Base-by-base conservation (phyloP, 2,113 vertebrate genomes). In the Alosa alosa region DNA sequence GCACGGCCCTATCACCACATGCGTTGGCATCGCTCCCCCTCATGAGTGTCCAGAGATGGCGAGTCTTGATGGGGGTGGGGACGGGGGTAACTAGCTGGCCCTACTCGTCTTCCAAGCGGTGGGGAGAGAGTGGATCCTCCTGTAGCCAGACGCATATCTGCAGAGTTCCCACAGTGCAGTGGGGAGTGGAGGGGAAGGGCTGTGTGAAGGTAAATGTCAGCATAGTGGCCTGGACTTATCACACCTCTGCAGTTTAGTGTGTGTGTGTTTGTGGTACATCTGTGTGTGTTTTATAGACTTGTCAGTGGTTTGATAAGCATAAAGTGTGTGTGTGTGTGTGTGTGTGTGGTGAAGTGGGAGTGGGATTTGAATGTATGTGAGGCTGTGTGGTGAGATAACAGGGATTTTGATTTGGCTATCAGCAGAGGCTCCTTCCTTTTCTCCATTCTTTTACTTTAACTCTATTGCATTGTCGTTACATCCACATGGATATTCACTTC, bases 341-440 rank as follows among this genome's bases (percentile, higher is more conserved):
- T 64, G 22, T 81, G 31, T 17, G n/a, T 39, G 31, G 31, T 31
- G 31, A 31, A 31, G 75, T 81, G 47, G 8, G 47, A 11, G 47
- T 49, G 47, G 60, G 18, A 11, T 72, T 15, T 17, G 10, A 17
- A 11, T 78, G 31, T 78, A 1, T 78, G 25, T 83, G 20, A 17
- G 8, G 36, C 10, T 17, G 20, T 31, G 25, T 17, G 10, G 4
- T 31, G 25, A 82, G 60, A 87, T 87, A 55, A 41, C 81, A 39
- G 82, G 75, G 44, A 81, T 36, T 82, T 50, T 52, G 68, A 87
- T 89, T 86, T 39, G 84, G 82, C 81, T 88, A 85, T 88, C 75
- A 41, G 84, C 45, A 44, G 17, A 83, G 25, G 45, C 36, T 82
- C 68, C n/a, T 68, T 36, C 11, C 81, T 22, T 81, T 20, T 25